Percentiles rank a stretch among this genome's conserved stretches.
phyloP scores from a whole-genome alignment of 2,888 invertebrate genomes.

The Antheraea yamamai region DNA sequence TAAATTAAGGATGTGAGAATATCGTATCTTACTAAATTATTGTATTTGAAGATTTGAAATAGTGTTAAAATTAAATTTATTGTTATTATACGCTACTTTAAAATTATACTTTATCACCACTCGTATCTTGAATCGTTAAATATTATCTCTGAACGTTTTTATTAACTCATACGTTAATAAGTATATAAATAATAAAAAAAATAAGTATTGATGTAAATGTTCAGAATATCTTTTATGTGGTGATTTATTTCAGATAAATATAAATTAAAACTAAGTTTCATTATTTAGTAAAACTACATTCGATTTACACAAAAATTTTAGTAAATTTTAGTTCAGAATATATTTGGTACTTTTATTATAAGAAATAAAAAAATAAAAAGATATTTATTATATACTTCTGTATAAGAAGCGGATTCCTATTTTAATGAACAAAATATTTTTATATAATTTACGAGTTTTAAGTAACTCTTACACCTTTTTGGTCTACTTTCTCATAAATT shows the following conservation, averaged over 20 bases:
- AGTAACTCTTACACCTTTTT: neutral
- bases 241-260: neutral
- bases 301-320: no score
- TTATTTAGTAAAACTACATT: no score
- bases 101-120: slow-evolving; percentile 6
- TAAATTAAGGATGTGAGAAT: neutral
- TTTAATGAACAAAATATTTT: no score
- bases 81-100: neutral
- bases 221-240: neutral
- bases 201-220: neutral
- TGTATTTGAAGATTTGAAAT: neutral
- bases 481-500: neutral
- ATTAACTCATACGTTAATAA: neutral
- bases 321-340: no score
- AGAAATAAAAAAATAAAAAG: no score
- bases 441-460: no score
- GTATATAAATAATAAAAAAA: no score
- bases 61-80: neutral
- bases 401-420: no score
- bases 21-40: neutral
- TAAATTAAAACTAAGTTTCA: neutral
- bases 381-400: no score
- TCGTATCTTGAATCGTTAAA: slow-evolving; percentile 8
- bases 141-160: slow-evolving; percentile 8
- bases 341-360: no score